Base-by-base conservation (phyloP, 2,113 vertebrate species). In the Dinomys branickii region DNA sequence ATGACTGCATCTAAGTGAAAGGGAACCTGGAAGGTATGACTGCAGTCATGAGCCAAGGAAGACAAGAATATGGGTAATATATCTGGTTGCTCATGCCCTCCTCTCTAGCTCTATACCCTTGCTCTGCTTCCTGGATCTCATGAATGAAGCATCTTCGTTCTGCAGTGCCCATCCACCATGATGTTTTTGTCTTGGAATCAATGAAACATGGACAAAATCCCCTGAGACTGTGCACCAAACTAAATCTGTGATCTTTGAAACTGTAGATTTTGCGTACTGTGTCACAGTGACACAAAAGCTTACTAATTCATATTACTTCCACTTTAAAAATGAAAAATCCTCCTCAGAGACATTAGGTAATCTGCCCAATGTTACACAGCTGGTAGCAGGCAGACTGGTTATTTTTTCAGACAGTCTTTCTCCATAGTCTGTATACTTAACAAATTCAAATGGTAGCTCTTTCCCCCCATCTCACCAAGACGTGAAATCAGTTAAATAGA, bases 401-500 rank as follows among this genome's bases (percentile, higher is more conserved):
- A 91, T 47, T 61, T 7, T 38, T 54, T 11, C 28, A 82, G 2
- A 81, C 4, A 69, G 16, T 52, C 38, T 96, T 92, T 6, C 30
- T 71, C 35, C 28, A 59, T 52, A 73, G 38, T 92, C 63, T 94
- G 24, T 41, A 26, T 22, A 75, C 5, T 89, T 89, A 86, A 54
- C 41, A 14, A 85, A 58, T 78, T 88, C 35, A 88, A 85, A 52
- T 82, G 63, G 17, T 85, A 96, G 30, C 41, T 96, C 28, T 61
- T 33, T 71, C 50, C 7, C 88, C 8, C 3, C 73, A 16, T 9
- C 28, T 7, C 52, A 93, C 2, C 20, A 84, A 91, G 10, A 61
- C 88, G 41, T 94, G 13, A 94, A 94, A 91, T 97, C 82, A 93
- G 35, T 73, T 87, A 90, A 90, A 38, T 56, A 91, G 75, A 94